Evolutionary conservation across 2,797 vertebrate genomes (phyloP), one percentile per base, ranked within the genome.

Genomic region (Australoheros facetus): DNA sequence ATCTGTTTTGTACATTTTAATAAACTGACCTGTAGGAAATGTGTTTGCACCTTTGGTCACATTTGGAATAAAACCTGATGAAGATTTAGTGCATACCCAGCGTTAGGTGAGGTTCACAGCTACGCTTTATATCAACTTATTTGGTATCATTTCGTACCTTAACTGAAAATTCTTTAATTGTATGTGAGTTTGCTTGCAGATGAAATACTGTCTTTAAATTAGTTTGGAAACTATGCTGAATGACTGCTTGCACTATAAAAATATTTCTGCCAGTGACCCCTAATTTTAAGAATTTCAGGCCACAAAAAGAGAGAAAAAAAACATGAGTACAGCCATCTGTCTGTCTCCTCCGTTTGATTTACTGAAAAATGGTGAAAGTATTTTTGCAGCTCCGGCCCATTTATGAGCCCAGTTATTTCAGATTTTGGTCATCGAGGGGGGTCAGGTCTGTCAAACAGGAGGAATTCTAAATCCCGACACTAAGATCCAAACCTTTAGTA

Each of bases 261-360:
- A 59, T 55, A 1, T 73, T 64, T 82, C 39, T 69, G 70, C 32
- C 45, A 81, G 58, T 13, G n/a, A 23, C 3, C n/a, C n/a, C 3
- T 7, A 71, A 71, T 75, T 76, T 78, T 53, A 51, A 51, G 28
- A 58, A 53, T 62, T 66, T 60, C 10, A 71, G 19, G 23, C 8
- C 14, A 34, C 54, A 37, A n/a, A 81, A 30, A 16, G 79, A 3
- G 53, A 37, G 57, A 39, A 53, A 39, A 77, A 57, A 82, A 16
- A 13, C 30, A 9, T 6, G 12, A 72, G 23, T 30, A 45, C 54
- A 84, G 39, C 76, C 21, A 66, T 81, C 72, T 19, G 28, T 32
- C 45, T 2, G 4, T 42, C 39, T 13, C 3, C 32, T 34, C 32
- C 1, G 9, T 37, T 69, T 75, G 1, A 51, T 56, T 69, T 75